phyloP scores from a whole-genome alignment of 1,140 invertebrate genomes.

The Brachionus sp. region DNA sequence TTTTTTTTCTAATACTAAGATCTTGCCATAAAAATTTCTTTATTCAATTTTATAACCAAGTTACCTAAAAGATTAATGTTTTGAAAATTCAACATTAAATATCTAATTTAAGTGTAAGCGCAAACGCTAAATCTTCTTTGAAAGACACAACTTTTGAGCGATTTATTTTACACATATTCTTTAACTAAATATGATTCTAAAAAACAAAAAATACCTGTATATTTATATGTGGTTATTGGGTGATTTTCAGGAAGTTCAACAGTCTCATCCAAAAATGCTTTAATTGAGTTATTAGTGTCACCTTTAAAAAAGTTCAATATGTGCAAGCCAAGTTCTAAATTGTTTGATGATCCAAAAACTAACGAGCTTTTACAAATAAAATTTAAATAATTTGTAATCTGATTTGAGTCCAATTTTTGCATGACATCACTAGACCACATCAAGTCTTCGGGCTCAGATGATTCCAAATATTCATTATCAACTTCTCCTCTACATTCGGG shows the following conservation, averaged over 20 bases:
- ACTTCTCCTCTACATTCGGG: constrained; percentile 59
- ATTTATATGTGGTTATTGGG: constrained; percentile 46
- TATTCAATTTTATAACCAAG: no score
- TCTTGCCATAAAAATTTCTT: no score
- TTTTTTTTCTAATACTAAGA: no score
- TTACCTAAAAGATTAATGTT: no score
- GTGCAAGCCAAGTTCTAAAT: constrained; percentile 37
- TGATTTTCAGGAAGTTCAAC: constrained; percentile 32
- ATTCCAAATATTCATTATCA: background rate
- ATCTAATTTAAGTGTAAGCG: no score
- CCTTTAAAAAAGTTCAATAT: constrained; percentile 25
- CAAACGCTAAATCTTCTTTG: no score
- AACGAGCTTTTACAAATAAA: constrained; percentile 17
- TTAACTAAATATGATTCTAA: background rate
- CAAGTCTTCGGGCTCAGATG: constrained; percentile 3
- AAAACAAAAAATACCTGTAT: constrained; percentile 47
- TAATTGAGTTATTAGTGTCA: constrained; percentile 31
- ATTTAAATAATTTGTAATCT: constrained; percentile 12
- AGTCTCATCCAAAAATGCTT: constrained; percentile 45
- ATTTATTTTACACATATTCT: background rate
- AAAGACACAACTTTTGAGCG: constrained; percentile 11
- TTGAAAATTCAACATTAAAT: background rate
- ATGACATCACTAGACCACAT: constrained; percentile 39
- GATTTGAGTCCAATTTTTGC: background rate
- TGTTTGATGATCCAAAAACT: constrained; percentile 30